Evolutionary conservation across 2,888 invertebrate species (phyloP).

Genomic region (Heterodera filipjevi): DNA sequence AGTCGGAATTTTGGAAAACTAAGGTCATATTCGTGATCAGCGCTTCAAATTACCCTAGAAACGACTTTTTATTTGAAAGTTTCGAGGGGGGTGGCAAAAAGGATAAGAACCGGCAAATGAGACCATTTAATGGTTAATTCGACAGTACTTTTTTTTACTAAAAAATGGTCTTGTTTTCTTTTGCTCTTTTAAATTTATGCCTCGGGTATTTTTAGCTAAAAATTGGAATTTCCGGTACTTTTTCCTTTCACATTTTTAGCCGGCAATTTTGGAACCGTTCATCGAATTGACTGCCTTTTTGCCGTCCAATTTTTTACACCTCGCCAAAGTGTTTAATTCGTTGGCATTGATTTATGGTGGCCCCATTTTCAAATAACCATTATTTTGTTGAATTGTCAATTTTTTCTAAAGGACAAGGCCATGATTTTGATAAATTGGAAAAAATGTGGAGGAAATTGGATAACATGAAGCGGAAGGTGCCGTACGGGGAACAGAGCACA

Average conservation of each 20-base stretch:
- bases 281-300: slow-evolving; percentile 18
- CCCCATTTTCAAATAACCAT: too few relatives aligned
- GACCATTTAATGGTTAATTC: too few relatives aligned
- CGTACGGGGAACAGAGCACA: not conserved
- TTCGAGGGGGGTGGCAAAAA: too few relatives aligned
- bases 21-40: too few relatives aligned
- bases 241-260: too few relatives aligned
- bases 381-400: too few relatives aligned
- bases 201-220: not conserved
- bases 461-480: not conserved
- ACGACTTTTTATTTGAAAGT: too few relatives aligned
- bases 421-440: slow-evolving; percentile 20
- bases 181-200: not conserved
- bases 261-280: slow-evolving; percentile 20
- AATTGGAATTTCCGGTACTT: too few relatives aligned
- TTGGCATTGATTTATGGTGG: slow-evolving; percentile 27
- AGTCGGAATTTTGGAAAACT: too few relatives aligned
- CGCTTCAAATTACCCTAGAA: too few relatives aligned
- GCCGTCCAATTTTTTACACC: slow-evolving; percentile 1
- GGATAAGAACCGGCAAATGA: too few relatives aligned
- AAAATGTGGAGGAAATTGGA: slow-evolving; percentile 19
- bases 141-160: too few relatives aligned
- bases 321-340: slow-evolving; percentile 15
- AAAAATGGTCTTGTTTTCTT: not conserved
- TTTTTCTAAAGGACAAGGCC: not conserved